Conservation (phyloP, 2,797 vertebrate species). For the Onychomys arenicola region DNA sequence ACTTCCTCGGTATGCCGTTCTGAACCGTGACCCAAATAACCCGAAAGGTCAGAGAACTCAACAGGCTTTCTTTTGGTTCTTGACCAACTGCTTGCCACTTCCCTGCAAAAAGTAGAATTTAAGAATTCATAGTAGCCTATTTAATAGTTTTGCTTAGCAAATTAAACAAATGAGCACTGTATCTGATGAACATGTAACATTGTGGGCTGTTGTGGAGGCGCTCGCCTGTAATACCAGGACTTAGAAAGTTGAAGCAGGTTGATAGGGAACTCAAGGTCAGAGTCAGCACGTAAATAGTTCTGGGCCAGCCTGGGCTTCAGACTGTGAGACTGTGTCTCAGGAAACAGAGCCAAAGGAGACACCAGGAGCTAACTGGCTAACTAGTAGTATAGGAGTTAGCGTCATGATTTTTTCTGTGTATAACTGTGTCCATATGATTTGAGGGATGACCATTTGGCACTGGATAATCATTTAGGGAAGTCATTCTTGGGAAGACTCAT, state of each 20-base stretch:
- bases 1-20: conserved; percentile 93
- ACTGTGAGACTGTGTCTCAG: neutral
- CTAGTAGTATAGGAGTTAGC: neutral
- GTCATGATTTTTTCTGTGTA: neutral
- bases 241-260: neutral
- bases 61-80: neutral
- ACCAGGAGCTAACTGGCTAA: neutral
- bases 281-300: neutral
- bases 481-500: neutral
- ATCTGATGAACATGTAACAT: neutral
- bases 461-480: neutral
- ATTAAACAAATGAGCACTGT: neutral
- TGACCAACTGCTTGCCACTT: neutral
- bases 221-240: neutral
- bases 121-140: neutral
- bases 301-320: neutral
- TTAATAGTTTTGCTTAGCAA: neutral
- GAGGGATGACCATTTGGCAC: neutral
- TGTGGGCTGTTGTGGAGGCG: neutral
- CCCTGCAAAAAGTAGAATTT: conserved; percentile 25
- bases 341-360: neutral
- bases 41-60: conserved; percentile 90
- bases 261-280: neutral
- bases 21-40: conserved; percentile 94
- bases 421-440: no score